Evolutionary conservation across 2,888 invertebrate genomes (phyloP), one percentile per base, ranked within the genome.

Genomic region (Pyrgus malvae): DNA sequence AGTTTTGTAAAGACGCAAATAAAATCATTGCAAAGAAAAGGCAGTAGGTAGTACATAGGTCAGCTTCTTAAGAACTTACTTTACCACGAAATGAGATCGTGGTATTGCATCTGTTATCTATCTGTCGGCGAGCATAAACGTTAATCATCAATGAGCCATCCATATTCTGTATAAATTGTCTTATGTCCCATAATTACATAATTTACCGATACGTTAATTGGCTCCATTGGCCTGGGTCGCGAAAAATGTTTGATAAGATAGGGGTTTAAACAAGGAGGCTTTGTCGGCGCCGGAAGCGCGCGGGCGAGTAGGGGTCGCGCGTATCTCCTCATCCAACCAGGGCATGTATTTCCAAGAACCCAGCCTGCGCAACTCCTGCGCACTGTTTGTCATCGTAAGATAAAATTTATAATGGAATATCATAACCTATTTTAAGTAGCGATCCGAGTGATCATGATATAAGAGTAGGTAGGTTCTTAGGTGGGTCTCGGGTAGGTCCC

Each of bases 181-280:
- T 61, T 70, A 66, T 69, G 61, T 69, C 68, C 62, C 63, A 66
- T 78, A 77, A 80, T 83, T 77, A 74, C 64, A 74, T 74, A 75
- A 78, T 73, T 72, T 68, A 67, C 66, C 67, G 74, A 80, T 81
- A 81, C 71, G 70, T 71, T 72, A 70, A 80, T 78, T 79, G 76
- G 66, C 70, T 78, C 86, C 83, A 83, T 86, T 83, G 85, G 72
- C 61, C 62, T 66, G 72, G 68, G 78, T 83, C 78, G 88, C 87
- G 82, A 89, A 90, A 71, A 85, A 83, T 85, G 78, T 75, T 76
- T 76, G 86, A 88, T 87, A 86, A 87, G 85, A 87, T 83, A 83
- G 76, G 76, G 77, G 70, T 73, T 61, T 63, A 69, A 74, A 88
- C 84, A 87, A 88, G 76, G 76, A 70, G 73, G 72, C 73, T 69